Evolutionary conservation across 1,140 invertebrate genomes (phyloP).

Genomic region (Asobara japonica): DNA sequence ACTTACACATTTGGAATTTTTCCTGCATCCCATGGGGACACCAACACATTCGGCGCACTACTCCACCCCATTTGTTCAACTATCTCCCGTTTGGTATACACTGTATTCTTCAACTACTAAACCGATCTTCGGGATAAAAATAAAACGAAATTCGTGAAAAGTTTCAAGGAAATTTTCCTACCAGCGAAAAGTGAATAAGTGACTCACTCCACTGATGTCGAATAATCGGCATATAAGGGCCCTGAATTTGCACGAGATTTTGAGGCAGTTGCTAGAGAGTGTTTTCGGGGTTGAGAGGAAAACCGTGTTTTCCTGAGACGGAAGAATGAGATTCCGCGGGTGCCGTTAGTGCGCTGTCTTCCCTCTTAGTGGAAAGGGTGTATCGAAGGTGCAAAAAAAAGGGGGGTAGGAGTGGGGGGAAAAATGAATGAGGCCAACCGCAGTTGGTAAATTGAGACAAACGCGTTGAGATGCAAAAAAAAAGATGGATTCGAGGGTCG

Average conservation of each 20-base stretch:
- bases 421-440: not conserved
- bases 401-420: not conserved
- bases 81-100: too few species aligned
- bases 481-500: not conserved
- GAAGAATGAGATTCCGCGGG: not conserved
- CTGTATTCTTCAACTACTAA: too few species aligned
- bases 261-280: not conserved
- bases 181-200: not conserved
- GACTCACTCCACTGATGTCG: not conserved
- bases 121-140: not conserved
- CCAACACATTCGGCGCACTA: too few species aligned
- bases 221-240: conserved; percentile 3
- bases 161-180: not conserved
- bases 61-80: too few species aligned
- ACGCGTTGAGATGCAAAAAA: not conserved
- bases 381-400: not conserved
- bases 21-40: too few species aligned
- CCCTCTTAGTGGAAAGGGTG: not conserved
- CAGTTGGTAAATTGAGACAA: not conserved
- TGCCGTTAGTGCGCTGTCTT: not conserved
- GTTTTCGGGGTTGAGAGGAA: not conserved
- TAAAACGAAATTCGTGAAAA: not conserved
- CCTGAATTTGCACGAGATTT: not conserved
- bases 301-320: not conserved
- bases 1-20: too few species aligned